phyloP scores from a whole-genome alignment of 2,113 vertebrate species.

The Nesoenas mayeri region DNA sequence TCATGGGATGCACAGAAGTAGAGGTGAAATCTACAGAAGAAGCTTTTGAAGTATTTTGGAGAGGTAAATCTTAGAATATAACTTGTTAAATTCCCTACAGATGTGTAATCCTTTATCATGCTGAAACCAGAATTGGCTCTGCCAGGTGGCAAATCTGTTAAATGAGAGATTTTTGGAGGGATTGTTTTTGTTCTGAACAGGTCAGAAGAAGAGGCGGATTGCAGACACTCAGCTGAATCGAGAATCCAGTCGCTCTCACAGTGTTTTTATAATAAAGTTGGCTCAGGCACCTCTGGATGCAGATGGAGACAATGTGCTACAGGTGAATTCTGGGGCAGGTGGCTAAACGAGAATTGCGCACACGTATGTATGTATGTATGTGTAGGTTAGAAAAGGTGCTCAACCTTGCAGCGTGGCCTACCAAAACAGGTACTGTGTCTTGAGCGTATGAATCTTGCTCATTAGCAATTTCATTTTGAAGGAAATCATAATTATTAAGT shows the following conservation, averaged over 20 bases:
- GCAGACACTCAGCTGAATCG: constrained; percentile 91
- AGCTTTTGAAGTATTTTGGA: constrained; percentile 95
- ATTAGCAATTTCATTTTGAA: neutral
- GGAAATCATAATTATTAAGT: neutral
- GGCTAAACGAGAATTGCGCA: accelerated
- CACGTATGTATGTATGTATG: accelerated
- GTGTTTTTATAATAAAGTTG: constrained; percentile 92
- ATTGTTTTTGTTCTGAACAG: constrained; percentile 2
- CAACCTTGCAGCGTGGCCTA: accelerated
- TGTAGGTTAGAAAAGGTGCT: neutral
- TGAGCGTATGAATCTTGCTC: accelerated
- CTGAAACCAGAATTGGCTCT: neutral
- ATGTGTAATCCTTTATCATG: neutral
- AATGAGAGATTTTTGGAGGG: neutral
- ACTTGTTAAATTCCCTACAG: neutral
- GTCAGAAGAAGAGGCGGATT: constrained; percentile 81
- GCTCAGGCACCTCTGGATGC: constrained; percentile 93
- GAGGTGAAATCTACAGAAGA: constrained; percentile 96
- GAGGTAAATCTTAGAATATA: constrained; percentile 72
- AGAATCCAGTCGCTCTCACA: constrained; percentile 94
- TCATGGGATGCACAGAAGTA: constrained; percentile 91
- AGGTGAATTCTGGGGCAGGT: constrained; percentile 71
- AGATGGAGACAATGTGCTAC: constrained; percentile 89
- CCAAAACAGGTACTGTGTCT: accelerated
- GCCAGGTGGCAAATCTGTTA: neutral